Evolutionary conservation across 2,113 vertebrate species (phyloP).

Genomic region (Tautogolabrus adspersus): DNA sequence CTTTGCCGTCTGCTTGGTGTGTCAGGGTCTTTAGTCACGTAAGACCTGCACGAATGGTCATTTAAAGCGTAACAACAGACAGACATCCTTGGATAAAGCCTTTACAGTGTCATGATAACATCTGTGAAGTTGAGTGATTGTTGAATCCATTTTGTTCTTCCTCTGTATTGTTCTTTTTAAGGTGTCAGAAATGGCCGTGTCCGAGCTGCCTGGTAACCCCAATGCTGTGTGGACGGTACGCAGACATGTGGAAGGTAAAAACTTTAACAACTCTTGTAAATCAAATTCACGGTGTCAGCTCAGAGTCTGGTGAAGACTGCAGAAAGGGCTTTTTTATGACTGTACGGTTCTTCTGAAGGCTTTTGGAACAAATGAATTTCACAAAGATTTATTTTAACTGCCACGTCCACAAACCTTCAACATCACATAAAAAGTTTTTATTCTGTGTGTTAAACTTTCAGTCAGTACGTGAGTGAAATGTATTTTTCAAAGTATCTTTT

Average conservation of each 20-base stretch:
- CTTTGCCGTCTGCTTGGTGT: too few relatives aligned
- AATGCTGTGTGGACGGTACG: slow-evolving; percentile 99
- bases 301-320: too few relatives aligned
- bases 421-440: neutral
- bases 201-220: slow-evolving; percentile 98
- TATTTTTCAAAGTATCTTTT: too few relatives aligned
- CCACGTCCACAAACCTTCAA: neutral
- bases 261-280: neutral
- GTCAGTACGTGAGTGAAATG: neutral
- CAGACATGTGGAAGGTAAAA: slow-evolving; percentile 94
- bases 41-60: too few relatives aligned
- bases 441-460: neutral
- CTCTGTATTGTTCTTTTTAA: slow-evolving; percentile 49
- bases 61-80: too few relatives aligned
- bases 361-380: neutral
- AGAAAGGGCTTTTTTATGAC: too few relatives aligned
- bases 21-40: too few relatives aligned
- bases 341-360: neutral
- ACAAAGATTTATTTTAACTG: neutral
- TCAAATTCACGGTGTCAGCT: neutral
- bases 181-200: slow-evolving; percentile 99
- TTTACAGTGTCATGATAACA: neutral
- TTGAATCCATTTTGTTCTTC: neutral
- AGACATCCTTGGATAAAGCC: neutral
- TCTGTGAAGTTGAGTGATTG: neutral